Percentiles rank a stretch among this genome's conserved stretches.
phyloP scores from a whole-genome alignment of 1,140 invertebrate genomes.

The Cephus cinctus region DNA sequence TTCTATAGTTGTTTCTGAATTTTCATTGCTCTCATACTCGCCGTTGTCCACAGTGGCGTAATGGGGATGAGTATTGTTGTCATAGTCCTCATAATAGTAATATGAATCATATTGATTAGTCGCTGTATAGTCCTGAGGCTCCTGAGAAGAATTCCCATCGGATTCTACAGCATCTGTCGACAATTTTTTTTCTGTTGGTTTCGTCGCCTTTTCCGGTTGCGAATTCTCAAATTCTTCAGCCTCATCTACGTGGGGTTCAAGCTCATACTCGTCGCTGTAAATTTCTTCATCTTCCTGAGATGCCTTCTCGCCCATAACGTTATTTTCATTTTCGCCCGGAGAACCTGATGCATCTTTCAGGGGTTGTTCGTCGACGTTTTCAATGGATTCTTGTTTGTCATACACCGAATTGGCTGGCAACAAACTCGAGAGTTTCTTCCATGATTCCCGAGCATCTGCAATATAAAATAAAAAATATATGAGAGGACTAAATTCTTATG shows the following conservation, averaged over 20 bases:
- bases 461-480: conserved; percentile 13
- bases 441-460: conserved; percentile 28
- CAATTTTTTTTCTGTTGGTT: conserved; percentile 3
- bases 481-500: neutral
- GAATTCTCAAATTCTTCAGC: neutral
- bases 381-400: conserved; percentile 28
- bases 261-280: conserved; percentile 20
- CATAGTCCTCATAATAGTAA: conserved; percentile 46
- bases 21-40: neutral
- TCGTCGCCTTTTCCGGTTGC: neutral
- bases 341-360: too few species aligned
- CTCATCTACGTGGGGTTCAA: conserved; percentile 1
- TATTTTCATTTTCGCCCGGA: conserved; percentile 13
- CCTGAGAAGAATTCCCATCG: conserved; percentile 16
- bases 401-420: conserved; percentile 43
- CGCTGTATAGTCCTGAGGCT: conserved; percentile 21
- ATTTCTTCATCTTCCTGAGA: conserved; percentile 8
- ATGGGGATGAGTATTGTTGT: conserved; percentile 29
- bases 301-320: conserved; percentile 13
- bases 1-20: neutral
- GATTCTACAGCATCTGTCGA: conserved; percentile 29
- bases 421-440: conserved; percentile 34
- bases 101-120: conserved; percentile 33
- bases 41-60: conserved; percentile 22
- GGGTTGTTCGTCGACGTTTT: conserved; percentile 17